These are phyloP conservation scores for Dreissena polymorpha DNA, from an alignment of 1,140 invertebrate species.

Conservation along the genomic window DNA sequence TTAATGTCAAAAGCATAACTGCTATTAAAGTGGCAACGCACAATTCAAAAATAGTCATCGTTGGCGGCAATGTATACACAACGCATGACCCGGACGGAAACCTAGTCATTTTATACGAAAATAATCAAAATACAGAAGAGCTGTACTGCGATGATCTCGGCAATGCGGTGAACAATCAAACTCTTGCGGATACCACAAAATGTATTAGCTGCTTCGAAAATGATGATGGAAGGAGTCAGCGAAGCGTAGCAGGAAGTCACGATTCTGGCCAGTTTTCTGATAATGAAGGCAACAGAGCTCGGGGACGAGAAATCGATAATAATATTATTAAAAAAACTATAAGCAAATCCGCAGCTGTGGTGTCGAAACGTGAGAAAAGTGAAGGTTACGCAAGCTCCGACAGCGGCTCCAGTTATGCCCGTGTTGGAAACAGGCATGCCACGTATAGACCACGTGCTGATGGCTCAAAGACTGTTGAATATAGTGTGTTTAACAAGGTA, in stretches of 20 bases:
- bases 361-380: conserved; percentile 25
- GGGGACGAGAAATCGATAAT: neutral
- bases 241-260: conserved; percentile 39
- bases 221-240: conserved; percentile 44
- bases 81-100: conserved; percentile 58
- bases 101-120: conserved; percentile 50
- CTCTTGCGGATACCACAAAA: neutral
- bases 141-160: conserved; percentile 11
- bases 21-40: neutral
- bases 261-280: conserved; percentile 57
- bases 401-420: conserved; percentile 27
- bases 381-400: conserved; percentile 46
- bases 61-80: conserved; percentile 42
- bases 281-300: conserved; percentile 11
- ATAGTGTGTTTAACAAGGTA: no score
- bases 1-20: conserved; percentile 49
- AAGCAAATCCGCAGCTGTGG: no score
- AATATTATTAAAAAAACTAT: no score
- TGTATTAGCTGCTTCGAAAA: neutral
- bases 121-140: neutral
- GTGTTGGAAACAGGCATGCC: neutral
- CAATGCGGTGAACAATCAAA: neutral
- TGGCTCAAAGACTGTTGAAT: no score
- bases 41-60: conserved; percentile 12
- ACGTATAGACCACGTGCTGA: no score